These are phyloP conservation scores for Channa argus DNA, from an alignment of 2,113 vertebrate genomes.

Conservation along the genomic window DNA sequence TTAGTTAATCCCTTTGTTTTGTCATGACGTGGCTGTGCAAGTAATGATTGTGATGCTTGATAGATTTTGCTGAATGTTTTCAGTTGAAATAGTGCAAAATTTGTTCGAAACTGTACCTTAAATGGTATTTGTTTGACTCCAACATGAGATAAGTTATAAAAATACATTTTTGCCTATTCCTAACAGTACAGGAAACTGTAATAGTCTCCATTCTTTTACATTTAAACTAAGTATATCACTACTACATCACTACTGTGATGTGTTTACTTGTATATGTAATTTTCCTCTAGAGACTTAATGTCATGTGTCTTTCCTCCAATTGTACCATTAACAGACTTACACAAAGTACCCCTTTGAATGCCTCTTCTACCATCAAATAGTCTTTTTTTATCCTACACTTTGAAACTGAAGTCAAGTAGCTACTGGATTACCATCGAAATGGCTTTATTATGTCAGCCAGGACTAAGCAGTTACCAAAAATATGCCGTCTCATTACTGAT, in stretches of 20 bases:
- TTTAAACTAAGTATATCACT: slow-evolving; percentile 49
- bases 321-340: slow-evolving; percentile 10
- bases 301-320: slow-evolving; percentile 31
- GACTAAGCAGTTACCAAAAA: slow-evolving; percentile 6
- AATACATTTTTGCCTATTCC: slow-evolving; percentile 41
- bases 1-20: slow-evolving; percentile 65
- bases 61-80: slow-evolving; percentile 60
- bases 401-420: slow-evolving; percentile 1
- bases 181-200: slow-evolving; percentile 47
- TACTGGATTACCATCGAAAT: slow-evolving; percentile 8
- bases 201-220: slow-evolving; percentile 47
- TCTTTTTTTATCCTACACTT: neutral
- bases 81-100: slow-evolving; percentile 32
- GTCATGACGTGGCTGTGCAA: slow-evolving; percentile 45
- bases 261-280: slow-evolving; percentile 36
- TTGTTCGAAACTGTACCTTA: slow-evolving; percentile 37
- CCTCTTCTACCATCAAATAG: slow-evolving; percentile 6
- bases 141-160: slow-evolving; percentile 32
- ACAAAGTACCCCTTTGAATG: slow-evolving; percentile 16
- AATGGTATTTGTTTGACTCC: slow-evolving; percentile 25
- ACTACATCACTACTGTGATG: slow-evolving; percentile 34
- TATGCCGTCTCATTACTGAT: neutral
- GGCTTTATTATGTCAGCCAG: neutral
- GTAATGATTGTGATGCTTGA: slow-evolving; percentile 59
- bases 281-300: slow-evolving; percentile 38